Evolutionary conservation across 2,888 invertebrate genomes (phyloP), one percentile per base, ranked within the genome.

Genomic region (Hirtodrosophila duncani): DNA sequence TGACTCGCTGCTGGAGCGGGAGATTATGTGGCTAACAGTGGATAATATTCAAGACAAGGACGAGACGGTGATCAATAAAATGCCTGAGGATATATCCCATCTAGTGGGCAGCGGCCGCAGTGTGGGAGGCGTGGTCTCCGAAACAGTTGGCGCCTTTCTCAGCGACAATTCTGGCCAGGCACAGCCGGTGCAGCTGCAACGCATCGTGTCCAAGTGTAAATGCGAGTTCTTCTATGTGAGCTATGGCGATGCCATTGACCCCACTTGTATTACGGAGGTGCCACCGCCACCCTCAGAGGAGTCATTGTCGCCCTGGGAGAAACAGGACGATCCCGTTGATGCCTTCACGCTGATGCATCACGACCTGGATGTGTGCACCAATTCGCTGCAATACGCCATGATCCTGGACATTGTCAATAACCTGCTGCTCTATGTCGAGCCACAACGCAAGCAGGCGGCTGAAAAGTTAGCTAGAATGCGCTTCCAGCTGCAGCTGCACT

Each of bases 341-440:
- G 96, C 97, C 1, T 98, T 99, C 85, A 98, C 98, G 0, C 89
- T 99, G 36, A 97, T 98, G 92, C 99, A 99, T 88, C 96, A 99
- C 85, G 99, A 99, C 88, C 89, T 99, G 21, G 97, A 98, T 84
- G 97, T 98, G n/a, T 97, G 96, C 88, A 97, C 98, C 27, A 98
- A 98, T 88, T 96, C 97, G 0, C 84, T 95, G 64, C 90, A 97
- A 91, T 99, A 98, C 86, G 95, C 94, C 1, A 98, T 99, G 96
- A 91, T 99, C 24, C 88, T 99, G 78, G 99, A 99, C 87, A 94
- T 99, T 70, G 95, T 99, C 2, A 99, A 99, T 88, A 98, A 99
- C 88, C 90, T 99, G 18, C 88, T 99, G 41, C 89, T 99, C 0
- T 98, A 97, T 87, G 97, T 99, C 45, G 99, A 99, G 86, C 98